Evolutionary conservation across 2,888 invertebrate genomes (phyloP), one percentile per base, ranked within the genome.

Genomic region (Eudemis profundana): DNA sequence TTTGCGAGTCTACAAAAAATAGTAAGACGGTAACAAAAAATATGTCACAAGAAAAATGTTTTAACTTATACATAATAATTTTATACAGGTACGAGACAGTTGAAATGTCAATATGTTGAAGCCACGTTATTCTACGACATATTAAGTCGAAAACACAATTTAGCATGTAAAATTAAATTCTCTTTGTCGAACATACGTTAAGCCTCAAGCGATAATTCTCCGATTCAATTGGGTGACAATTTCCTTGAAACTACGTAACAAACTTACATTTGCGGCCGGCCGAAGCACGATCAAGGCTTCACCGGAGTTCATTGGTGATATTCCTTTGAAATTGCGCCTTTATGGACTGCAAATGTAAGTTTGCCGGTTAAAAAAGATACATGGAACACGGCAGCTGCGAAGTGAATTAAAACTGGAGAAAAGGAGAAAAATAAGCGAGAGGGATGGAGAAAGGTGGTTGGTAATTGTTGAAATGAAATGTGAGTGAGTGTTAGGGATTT

Each of bases 311-410:
- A 46, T 46, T 46, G 10, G 4, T 2, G 3, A 10, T 5, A 5
- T 12, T 7, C 17, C 3, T 29, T 57, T 29, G 17, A 57, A 57
- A n/a, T 12, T n/a, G 29, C 19, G 0, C 17, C 27, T 19, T 33
- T 12, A 4, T 14, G 27, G 14, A 8, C 29, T n/a, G 56, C 56
- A 46, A 46, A 33, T 10, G 27, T 46, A 57, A 44, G 19, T 44
- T 57, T 44, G 44, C 29, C 8, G 27, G 40, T 29, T 29, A 44
- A 57, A 44, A 44, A 33, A 57, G 42, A 57, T 57, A 54, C 54
- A 54, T 54, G 23, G 23, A 23, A 42, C 40, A 54, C 54, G 40
- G 54, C 54, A 54, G 54, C 54, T 54, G 54, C 27, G 54, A 15
- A 54, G 54, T 27, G 54, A 54, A 54, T 54, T 54, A 54, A 54